A percentile compares a stretch with the other conserved stretches of the same genome.
Conservation (phyloP, 2,113 vertebrate genomes). For the Eupsittula cactorum region DNA sequence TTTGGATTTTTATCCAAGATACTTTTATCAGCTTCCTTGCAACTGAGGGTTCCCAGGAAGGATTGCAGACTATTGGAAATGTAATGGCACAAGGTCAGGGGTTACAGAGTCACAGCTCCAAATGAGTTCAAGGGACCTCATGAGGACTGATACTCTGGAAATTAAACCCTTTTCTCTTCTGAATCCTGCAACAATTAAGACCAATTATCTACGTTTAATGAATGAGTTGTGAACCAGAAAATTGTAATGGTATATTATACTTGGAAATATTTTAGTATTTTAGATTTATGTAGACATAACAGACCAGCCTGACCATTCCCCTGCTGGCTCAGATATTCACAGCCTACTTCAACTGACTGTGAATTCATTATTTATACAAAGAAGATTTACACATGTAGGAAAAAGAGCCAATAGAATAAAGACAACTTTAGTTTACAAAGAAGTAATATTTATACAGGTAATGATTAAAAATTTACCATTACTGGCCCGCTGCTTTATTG, state of each 20-base stretch:
- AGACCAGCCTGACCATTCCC: background rate
- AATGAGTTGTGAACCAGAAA: background rate
- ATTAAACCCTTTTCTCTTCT: background rate
- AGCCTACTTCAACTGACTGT: background rate
- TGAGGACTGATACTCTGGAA: background rate
- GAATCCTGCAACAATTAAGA: background rate
- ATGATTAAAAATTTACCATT: slow-evolving; percentile 83
- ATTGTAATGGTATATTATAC: background rate
- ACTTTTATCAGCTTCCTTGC: background rate
- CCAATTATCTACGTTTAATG: background rate
- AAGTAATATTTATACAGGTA: background rate
- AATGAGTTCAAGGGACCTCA: background rate
- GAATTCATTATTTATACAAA: background rate
- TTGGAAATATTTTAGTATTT: background rate
- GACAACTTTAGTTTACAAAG: background rate
- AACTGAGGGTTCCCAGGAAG: background rate
- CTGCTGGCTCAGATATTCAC: background rate
- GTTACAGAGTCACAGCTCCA: background rate
- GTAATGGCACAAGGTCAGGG: background rate
- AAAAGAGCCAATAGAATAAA: background rate
- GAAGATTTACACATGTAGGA: background rate
- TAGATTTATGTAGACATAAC: background rate
- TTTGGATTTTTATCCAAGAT: background rate
- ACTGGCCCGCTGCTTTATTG: slow-evolving; percentile 93
- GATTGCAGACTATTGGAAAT: background rate